Base-by-base conservation (phyloP, 1,140 invertebrate genomes). In the Euborellia annulipes region DNA sequence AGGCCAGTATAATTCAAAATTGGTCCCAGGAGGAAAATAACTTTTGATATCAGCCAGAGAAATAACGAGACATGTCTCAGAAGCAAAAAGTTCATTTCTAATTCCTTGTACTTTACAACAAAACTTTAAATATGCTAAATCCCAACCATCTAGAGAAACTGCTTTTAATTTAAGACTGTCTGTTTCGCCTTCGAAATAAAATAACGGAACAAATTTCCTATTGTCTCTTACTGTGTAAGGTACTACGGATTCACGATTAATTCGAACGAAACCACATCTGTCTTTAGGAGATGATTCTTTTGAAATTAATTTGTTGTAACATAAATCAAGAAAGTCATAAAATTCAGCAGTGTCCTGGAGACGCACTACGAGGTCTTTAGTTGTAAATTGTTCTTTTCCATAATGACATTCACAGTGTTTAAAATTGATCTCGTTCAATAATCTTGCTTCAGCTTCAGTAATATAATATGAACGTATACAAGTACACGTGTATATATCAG, bases 51-150 rank as follows among this genome's bases (percentile, higher is more conserved):
- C 87, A 30, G 79, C 78, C 47, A 91, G 68, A 67, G 83, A 87
- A 21, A 90, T 90, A 47, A 90, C 85, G 37, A 79, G 79, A 58
- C 87, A 88, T 3, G 80, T 83, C 55, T 90, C 85, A 70, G 80
- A 85, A 2, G 83, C 82, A 65, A 91, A 91, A 16, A 90, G 64
- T 69, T 91, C 86, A 60, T 88, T 89, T 47, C 85, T 70, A 43
- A 91, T 90, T 41, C 85, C 87, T 68, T 91, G 87, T 43, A 89
- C 86, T 65, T 91, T 91, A 66, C 88, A 91, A 64, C 88, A 91
- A 60, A 93, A 89, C 63, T 91, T 91, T 37, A 93, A 68, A 62
- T 92, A 92, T 0, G 86, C 84, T 37, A 92, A 61, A 63, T 91
- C 86, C 89, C 88, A 93, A 38, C 85, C 84, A 55, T 85, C 82